Base-by-base conservation (phyloP, 2,113 vertebrate species). In the Crocuta crocuta region DNA sequence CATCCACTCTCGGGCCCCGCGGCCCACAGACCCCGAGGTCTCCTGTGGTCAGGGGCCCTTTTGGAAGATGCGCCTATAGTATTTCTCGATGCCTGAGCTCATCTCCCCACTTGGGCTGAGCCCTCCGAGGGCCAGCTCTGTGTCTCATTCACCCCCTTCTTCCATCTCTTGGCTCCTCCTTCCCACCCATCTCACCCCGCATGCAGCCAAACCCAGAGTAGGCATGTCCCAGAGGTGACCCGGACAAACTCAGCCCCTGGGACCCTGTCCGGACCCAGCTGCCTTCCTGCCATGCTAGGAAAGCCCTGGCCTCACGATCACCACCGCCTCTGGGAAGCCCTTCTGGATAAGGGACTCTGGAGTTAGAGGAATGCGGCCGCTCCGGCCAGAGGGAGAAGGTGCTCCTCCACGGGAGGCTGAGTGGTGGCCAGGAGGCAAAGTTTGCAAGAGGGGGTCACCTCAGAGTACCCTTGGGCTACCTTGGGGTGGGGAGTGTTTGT, bases 391-490 rank as follows among this genome's bases (percentile, higher is more conserved):
- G 35, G 43, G 23, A 71, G 17, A n/a, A 88, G 66, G 43, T 0
- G 10, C 55, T 1, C 55, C 48, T 1, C 55, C 35, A 8, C 0
- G 0, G 15, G 48, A 68, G 61, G 53, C 24, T 79, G 19, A n/a
- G 2, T 2, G 2, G 68, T 8, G 2, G 24, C 31, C 73, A 86
- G 50, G 68, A 35, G 10, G 13, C 0, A 9, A 28, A 28, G 65
- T n/a, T 33, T 21, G 13, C 24, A 11, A 5, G 16, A 45, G 2
- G 5, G 10, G n/a, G 53, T 45, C 28, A 10, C 87, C 73, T 79
- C 39, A n/a, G 17, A 81, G 71, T 2, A 16, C 5, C 86, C 45
- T 73, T 39, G 68, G 61, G 45, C 28, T 70, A 3, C 71, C 89
- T 15, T 28, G 10, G n/a, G 12, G 4, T 55, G 15, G 58, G 70